Conservation (phyloP, 2,888 invertebrate genomes). For the Seira musarum region DNA sequence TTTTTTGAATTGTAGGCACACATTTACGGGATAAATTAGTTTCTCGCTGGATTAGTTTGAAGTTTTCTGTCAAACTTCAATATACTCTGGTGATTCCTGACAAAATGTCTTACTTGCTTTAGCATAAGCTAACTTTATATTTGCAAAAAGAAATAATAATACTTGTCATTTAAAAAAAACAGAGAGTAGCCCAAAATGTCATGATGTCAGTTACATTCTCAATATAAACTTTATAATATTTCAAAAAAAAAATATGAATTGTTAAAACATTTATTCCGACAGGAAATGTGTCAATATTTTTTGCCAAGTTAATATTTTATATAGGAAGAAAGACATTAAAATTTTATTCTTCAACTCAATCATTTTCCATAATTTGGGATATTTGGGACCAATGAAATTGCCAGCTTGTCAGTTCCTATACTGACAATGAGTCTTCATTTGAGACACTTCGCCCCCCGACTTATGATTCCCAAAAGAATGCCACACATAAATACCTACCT, state of each 20-base stretch:
- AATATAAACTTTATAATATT: constrained; percentile 9
- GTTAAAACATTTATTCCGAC: neutral
- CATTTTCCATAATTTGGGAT: too few species aligned
- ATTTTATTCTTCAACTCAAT: neutral
- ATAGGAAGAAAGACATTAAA: neutral
- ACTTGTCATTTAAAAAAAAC: neutral
- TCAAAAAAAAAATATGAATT: neutral
- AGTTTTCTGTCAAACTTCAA: constrained; percentile 7
- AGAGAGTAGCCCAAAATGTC: constrained; percentile 15
- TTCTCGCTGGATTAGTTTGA: neutral
- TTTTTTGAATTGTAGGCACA: neutral
- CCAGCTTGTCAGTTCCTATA: too few species aligned
- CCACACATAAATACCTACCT: too few species aligned
- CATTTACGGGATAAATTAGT: constrained; percentile 15
- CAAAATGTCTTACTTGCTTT: neutral
- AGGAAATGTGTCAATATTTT: constrained; percentile 5
- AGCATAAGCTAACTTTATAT: neutral
- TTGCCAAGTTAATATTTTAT: neutral
- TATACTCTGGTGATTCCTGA: neutral
- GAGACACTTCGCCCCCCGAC: too few species aligned
- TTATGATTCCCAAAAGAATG: too few species aligned
- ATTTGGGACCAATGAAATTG: too few species aligned
- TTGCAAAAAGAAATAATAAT: neutral
- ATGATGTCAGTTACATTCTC: constrained; percentile 29
- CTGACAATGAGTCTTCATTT: too few species aligned